Conservation (phyloP, 2,113 vertebrate species). For the Mus pahari region DNA sequence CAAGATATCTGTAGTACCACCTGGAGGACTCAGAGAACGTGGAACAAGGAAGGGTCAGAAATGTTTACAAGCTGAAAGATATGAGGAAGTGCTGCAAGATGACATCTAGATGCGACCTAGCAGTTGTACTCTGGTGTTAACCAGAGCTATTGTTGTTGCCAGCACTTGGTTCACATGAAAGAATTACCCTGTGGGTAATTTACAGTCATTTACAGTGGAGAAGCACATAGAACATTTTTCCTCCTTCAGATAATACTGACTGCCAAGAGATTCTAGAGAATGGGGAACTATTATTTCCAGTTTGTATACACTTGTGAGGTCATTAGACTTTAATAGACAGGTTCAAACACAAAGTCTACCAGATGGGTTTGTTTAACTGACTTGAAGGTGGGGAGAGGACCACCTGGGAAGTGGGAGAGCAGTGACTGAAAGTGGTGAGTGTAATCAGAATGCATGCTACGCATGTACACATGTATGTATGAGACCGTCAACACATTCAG, state of each 20-base stretch:
- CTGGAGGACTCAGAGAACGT: neutral
- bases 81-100: neutral
- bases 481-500: neutral
- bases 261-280: neutral
- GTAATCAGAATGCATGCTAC: neutral
- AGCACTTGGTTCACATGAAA: neutral
- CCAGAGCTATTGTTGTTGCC: neutral
- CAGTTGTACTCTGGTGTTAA: too few species aligned
- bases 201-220: neutral
- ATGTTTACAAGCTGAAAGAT: neutral
- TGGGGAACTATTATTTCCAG: too few species aligned
- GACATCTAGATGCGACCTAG: neutral
- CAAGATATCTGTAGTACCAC: neutral
- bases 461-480: neutral
- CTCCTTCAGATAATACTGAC: too few species aligned
- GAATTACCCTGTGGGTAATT: neutral
- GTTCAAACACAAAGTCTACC: neutral
- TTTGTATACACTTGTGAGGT: neutral
- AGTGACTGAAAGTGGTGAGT: neutral
- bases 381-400: neutral
- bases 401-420: neutral
- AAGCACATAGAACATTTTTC: neutral
- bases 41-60: accelerated
- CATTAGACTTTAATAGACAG: neutral
- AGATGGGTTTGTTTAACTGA: neutral